These are phyloP conservation scores for Rachycentron canadum DNA, from an alignment of 2,797 vertebrate species.

Conservation along the genomic window DNA sequence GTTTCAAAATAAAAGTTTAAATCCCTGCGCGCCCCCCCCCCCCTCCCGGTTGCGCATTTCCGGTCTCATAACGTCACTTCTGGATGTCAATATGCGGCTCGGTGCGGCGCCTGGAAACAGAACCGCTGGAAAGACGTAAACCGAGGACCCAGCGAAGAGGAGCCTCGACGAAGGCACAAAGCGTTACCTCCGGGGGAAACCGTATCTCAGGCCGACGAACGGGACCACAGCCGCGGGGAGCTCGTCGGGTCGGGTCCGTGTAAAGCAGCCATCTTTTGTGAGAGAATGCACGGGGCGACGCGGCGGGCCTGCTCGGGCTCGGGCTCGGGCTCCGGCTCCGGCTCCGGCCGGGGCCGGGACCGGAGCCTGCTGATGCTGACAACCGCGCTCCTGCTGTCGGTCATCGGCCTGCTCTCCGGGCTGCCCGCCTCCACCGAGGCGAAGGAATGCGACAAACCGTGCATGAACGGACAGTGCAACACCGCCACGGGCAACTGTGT, in stretches of 20 bases:
- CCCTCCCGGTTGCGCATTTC: constrained; percentile 78
- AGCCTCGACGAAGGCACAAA: constrained; percentile 29
- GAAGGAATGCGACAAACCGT: constrained; percentile 95
- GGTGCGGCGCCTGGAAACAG: constrained; percentile 77
- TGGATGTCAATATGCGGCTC: constrained; percentile 84
- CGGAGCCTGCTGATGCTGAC: constrained; percentile 73
- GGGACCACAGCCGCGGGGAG: neutral
- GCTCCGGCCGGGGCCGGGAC: constrained; percentile 37
- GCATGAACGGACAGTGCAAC: constrained; percentile 93
- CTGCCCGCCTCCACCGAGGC: constrained; percentile 79
- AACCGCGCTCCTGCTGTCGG: constrained; percentile 75
- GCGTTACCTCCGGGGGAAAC: neutral
- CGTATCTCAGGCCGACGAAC: neutral
- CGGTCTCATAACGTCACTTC: constrained; percentile 83
- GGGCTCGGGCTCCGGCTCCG: neutral
- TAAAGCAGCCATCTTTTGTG: constrained; percentile 82
- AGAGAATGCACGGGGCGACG: constrained; percentile 82
- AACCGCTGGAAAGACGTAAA: constrained; percentile 81
- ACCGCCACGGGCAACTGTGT: constrained; percentile 89
- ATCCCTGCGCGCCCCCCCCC: constrained; percentile 22
- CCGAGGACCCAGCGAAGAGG: constrained; percentile 45
- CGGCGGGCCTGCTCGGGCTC: constrained; percentile 77
- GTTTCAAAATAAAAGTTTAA: constrained; percentile 51
- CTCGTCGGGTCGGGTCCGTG: constrained; percentile 3
- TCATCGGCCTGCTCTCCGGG: constrained; percentile 71